Conservation (phyloP, 2,113 vertebrate genomes). For the Cynoglossus semilaevis region DNA sequence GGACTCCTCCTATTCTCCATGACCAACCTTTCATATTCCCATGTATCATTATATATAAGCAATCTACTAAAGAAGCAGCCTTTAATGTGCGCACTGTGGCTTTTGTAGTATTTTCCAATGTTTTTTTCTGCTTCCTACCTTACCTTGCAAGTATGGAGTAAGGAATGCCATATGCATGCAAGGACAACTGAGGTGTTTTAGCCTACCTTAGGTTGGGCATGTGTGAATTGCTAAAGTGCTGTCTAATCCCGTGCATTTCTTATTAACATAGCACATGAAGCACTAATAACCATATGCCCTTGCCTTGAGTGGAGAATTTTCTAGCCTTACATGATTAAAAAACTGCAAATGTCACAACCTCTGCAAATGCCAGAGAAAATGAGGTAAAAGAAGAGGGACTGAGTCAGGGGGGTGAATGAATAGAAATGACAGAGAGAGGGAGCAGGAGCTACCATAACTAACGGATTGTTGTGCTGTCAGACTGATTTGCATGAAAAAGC, state of each 20-base stretch:
- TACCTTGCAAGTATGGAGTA: no score
- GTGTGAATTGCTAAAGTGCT: slow-evolving; percentile 38
- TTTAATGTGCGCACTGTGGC: slow-evolving; percentile 14
- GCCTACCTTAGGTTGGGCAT: no score
- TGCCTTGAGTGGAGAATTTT: slow-evolving; percentile 57
- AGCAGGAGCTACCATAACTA: slow-evolving; percentile 69
- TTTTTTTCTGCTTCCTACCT: no score
- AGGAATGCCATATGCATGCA: no score
- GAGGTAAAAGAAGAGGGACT: slow-evolving; percentile 43
- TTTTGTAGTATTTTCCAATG: slow-evolving; percentile 28
- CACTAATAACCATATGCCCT: slow-evolving; percentile 62
- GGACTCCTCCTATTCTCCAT: slow-evolving; percentile 63
- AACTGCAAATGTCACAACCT: slow-evolving; percentile 73
- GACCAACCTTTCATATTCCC: slow-evolving; percentile 35
- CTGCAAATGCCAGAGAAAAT: slow-evolving; percentile 75
- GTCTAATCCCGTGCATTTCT: slow-evolving; percentile 61
- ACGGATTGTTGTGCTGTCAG: slow-evolving; percentile 80
- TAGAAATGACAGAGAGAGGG: slow-evolving; percentile 49
- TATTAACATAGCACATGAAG: slow-evolving; percentile 67
- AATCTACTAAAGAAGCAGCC: not conserved
- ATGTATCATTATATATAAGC: slow-evolving; percentile 46
- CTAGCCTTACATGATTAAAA: slow-evolving; percentile 77
- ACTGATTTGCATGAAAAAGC: slow-evolving; percentile 81
- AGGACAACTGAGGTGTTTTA: no score
- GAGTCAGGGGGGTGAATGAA: slow-evolving; percentile 44